These are phyloP conservation scores for Drosophila repleta DNA, from an alignment of 1,140 invertebrate species.

Conservation along the genomic window DNA sequence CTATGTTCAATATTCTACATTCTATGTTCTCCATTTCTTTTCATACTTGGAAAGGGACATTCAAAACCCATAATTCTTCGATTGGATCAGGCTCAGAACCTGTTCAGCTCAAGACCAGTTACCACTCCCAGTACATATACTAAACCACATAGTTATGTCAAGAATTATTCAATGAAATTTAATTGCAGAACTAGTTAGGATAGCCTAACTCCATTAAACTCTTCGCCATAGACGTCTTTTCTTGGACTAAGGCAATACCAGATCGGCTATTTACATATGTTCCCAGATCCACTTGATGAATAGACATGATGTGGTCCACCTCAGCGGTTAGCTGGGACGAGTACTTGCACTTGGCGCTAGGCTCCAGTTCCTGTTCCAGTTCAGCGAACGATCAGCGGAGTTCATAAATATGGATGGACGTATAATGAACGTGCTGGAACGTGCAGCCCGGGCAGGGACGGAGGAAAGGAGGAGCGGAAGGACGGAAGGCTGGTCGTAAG, in stretches of 20 bases:
- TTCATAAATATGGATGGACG: conserved; percentile 72
- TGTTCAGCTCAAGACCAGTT: neutral
- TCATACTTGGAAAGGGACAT: neutral
- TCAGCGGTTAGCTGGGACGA: neutral
- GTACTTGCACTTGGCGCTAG: conserved; percentile 22
- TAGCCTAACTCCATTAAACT: too few relatives aligned
- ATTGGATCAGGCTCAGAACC: neutral
- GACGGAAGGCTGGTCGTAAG: conserved; percentile 13
- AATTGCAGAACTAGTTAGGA: too few relatives aligned
- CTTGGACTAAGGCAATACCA: neutral
- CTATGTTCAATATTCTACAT: too few relatives aligned
- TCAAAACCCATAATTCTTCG: neutral
- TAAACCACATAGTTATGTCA: too few relatives aligned
- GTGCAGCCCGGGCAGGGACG: conserved; percentile 8
- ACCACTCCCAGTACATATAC: too few relatives aligned
- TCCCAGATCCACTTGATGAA: conserved; percentile 13
- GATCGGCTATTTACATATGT: conserved; percentile 3
- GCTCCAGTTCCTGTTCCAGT: conserved; percentile 18
- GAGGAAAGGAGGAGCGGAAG: conserved; percentile 1
- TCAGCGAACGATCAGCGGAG: conserved; percentile 21
- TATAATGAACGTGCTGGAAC: conserved; percentile 28
- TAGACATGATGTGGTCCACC: conserved; percentile 1
- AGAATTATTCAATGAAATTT: too few relatives aligned
- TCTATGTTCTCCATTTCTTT: too few relatives aligned
- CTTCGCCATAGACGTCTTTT: too few relatives aligned